Evolutionary conservation across 1,140 invertebrate species (phyloP).

Genomic region (Scaptomyza pallida): DNA sequence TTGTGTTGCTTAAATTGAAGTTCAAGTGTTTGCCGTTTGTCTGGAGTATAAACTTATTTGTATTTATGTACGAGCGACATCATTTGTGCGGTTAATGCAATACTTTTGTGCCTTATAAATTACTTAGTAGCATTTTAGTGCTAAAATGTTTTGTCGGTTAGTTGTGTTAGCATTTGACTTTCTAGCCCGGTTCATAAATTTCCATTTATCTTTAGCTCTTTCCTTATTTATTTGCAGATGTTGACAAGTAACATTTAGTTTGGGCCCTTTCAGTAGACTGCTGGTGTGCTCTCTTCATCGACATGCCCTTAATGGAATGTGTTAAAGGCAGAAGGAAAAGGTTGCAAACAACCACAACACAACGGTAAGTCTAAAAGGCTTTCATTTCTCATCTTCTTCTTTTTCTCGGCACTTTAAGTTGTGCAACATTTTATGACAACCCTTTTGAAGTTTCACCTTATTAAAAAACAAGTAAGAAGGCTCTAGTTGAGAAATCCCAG

Average conservation of each 20-base stretch:
- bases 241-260: conserved; percentile 63
- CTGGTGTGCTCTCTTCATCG: not conserved
- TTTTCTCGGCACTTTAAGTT: conserved; percentile 24
- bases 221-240: conserved; percentile 71
- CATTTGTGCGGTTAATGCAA: conserved; percentile 54
- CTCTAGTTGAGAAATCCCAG: no score
- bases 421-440: conserved; percentile 48
- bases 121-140: conserved; percentile 69
- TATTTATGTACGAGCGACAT: conserved; percentile 43
- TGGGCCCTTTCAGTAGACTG: not conserved
- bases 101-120: conserved; percentile 65
- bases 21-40: conserved; percentile 9
- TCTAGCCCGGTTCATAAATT: conserved; percentile 72
- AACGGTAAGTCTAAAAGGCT: conserved; percentile 37
- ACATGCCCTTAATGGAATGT: conserved; percentile 40
- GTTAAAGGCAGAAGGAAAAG: conserved; percentile 27
- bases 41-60: conserved; percentile 16
- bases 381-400: not conserved
- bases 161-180: conserved; percentile 58
- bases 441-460: conserved; percentile 39
- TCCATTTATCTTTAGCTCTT: conserved; percentile 69
- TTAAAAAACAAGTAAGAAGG: no score
- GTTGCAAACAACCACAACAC: conserved; percentile 3
- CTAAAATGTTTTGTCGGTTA: conserved; percentile 57
- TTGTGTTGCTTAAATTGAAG: conserved; percentile 23